Evolutionary conservation across 2,113 vertebrate genomes (phyloP).

Genomic region (Theristicus caerulescens): DNA sequence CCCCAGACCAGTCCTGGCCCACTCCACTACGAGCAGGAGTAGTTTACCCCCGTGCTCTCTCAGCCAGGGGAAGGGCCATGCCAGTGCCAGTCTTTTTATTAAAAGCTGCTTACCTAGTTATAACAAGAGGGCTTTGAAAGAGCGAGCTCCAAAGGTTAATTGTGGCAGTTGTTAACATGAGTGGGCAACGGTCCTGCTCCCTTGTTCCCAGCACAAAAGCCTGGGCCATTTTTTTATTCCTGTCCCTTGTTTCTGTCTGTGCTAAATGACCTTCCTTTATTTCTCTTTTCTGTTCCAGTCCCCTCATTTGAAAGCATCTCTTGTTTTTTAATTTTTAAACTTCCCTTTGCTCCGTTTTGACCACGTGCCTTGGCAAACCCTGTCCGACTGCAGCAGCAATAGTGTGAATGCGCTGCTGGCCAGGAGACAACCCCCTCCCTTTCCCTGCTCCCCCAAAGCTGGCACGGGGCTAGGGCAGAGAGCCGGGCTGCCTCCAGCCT

Average conservation of each 20-base stretch:
- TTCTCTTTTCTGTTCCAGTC: background rate
- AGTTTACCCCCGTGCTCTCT: background rate
- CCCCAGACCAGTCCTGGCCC: background rate
- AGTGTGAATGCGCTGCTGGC: background rate
- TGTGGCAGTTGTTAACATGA: background rate
- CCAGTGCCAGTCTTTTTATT: conserved; percentile 3
- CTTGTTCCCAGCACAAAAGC: background rate
- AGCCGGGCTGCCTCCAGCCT: background rate
- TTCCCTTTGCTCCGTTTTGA: background rate
- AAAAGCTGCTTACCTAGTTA: conserved; percentile 8
- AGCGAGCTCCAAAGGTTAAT: background rate
- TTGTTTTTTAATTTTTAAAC: background rate
- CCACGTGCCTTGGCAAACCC: conserved; percentile 9
- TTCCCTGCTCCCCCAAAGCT: background rate
- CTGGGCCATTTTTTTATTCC: background rate
- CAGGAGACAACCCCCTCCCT: background rate
- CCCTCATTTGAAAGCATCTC: background rate
- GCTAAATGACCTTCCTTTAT: background rate
- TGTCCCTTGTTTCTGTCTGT: background rate
- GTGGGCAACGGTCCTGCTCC: background rate
- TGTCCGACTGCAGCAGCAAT: background rate
- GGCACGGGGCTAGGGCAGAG: background rate
- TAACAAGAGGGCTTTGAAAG: background rate
- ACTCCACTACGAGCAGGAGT: background rate
- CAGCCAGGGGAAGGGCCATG: background rate